Base-by-base conservation (phyloP, 2,888 invertebrate genomes). In the Lagria hirta region DNA sequence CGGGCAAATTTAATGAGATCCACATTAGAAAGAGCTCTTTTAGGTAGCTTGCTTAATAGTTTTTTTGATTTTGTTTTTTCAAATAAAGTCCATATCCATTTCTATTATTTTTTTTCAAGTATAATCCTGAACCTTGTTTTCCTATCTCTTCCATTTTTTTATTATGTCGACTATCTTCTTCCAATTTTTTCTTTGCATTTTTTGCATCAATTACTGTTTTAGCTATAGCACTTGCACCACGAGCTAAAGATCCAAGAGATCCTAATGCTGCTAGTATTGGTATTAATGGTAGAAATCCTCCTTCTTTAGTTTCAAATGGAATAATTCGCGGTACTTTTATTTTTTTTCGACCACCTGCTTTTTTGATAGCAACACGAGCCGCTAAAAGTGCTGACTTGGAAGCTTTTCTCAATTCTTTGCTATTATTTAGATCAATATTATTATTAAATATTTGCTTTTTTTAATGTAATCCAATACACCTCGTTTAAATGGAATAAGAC, bases 81-180 rank as follows among this genome's bases (percentile, higher is more conserved):
- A 52, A 27, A 43, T 32, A 55, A 8, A 58, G 15, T 21, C 52
- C 53, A n/a, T 12, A 44, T 5, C 48, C 43, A 12, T 49, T 49
- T 28, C 40, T 46, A 8, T 21, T 28, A 33, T 61, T 55, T 30
- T 61, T 59, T 44, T 57, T 58, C 14, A 67, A 43, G 50, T 55
- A 58, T 13, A 66, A 20, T 3, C 66, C 65, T 41, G 58, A 61
- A 4, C 34, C 35, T 35, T 15, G 12, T 23, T 33, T 33, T 13
- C 33, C 61, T 10, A 68, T 48, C 8, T 61, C 61, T 55, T 70
- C 68, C 62, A 70, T 68, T 4, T 51, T 49, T 52, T 57, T 42
- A 47, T 69, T 70, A 45, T 68, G 68, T 4, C 65, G 57, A 26
- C 54, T 40, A 22, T 48, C 52, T 49, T 70, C 65, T 24, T 53